Conservation (phyloP, 2,888 invertebrate genomes). For the Colletes collaris region DNA sequence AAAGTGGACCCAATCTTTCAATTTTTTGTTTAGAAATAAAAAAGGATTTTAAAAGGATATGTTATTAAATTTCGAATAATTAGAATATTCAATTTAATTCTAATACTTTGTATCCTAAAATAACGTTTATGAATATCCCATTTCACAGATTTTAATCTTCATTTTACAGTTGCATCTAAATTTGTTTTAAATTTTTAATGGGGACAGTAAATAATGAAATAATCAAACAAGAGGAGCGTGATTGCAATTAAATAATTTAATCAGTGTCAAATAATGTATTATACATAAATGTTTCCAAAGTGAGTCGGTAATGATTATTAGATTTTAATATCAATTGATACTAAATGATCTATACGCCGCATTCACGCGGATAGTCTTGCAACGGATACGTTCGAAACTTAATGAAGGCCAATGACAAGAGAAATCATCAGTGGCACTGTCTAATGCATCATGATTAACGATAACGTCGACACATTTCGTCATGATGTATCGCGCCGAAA, state of each 20-base stretch:
- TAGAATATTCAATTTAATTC: no score
- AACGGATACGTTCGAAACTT: background rate
- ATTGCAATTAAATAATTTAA: background rate
- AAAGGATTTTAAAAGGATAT: no score
- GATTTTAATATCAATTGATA: background rate
- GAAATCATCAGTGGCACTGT: conserved; percentile 46
- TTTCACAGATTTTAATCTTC: no score
- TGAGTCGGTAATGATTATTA: background rate
- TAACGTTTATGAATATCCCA: no score
- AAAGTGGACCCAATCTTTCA: no score
- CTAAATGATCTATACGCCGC: background rate
- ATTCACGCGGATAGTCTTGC: background rate
- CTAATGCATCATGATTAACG: conserved; percentile 68
- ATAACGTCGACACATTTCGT: conserved; percentile 51
- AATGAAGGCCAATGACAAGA: conserved; percentile 31
- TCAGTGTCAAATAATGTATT: background rate
- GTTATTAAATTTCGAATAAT: no score
- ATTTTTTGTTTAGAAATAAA: no score
- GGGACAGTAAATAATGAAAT: no score
- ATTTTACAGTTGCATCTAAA: no score
- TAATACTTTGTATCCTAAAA: no score
- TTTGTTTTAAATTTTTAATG: no score
- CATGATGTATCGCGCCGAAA: conserved; percentile 65
- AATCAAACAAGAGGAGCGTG: no score
- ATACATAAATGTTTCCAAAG: background rate